phyloP scores from a whole-genome alignment of 2,113 vertebrate genomes.

The Callaeas wilsoni region DNA sequence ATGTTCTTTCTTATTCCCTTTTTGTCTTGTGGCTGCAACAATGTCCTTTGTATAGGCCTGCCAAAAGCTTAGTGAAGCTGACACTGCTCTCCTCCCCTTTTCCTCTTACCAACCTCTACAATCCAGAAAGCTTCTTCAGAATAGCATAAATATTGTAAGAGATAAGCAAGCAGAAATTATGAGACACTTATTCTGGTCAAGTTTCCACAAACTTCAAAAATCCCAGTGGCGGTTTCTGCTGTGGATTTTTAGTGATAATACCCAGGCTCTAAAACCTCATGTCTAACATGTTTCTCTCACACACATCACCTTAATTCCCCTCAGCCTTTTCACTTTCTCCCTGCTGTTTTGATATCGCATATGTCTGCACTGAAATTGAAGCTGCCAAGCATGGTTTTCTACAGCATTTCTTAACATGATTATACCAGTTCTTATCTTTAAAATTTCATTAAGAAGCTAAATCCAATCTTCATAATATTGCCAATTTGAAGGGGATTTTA shows the following conservation, averaged over 20 bases:
- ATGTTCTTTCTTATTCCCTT: background rate
- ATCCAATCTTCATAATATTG: background rate
- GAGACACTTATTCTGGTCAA: background rate
- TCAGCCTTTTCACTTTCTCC: background rate
- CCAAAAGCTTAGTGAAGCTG: background rate
- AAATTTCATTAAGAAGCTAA: slow-evolving; percentile 54
- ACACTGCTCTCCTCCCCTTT: background rate
- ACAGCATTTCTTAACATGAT: background rate
- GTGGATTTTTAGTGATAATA: background rate
- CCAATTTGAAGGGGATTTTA: background rate
- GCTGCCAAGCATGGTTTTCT: background rate
- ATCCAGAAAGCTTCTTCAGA: background rate
- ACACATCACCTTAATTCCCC: background rate
- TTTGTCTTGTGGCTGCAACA: background rate
- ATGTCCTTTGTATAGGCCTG: background rate
- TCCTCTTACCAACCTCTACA: background rate
- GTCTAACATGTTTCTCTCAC: background rate
- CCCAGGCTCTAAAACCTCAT: background rate
- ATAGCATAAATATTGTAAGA: background rate
- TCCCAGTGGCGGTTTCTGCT: background rate
- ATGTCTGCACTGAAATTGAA: slow-evolving; percentile 39
- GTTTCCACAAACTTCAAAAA: background rate
- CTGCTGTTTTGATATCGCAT: background rate
- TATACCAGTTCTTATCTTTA: slow-evolving; percentile 20
- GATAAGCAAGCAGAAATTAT: background rate